Evolutionary conservation across 2,888 invertebrate genomes (phyloP).

Genomic region (Lepidocyrtoides sp.): DNA sequence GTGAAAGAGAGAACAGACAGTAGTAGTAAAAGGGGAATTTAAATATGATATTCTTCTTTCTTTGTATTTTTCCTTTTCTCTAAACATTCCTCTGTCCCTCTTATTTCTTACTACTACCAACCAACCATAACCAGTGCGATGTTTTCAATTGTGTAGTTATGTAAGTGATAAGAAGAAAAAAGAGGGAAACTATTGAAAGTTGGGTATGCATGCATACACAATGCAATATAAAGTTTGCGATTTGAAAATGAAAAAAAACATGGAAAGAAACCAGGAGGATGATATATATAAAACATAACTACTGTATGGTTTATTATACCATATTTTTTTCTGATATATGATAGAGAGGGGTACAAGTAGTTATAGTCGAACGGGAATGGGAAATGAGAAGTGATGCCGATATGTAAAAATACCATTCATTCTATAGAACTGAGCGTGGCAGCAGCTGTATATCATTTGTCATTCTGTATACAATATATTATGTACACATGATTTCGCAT

Average conservation of each 20-base stretch:
- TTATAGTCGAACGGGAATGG: no score
- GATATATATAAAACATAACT: no score
- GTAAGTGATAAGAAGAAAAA: constrained; percentile 28
- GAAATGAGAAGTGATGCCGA: no score
- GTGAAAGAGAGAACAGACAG: neutral
- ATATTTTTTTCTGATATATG: no score
- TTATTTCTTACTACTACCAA: neutral
- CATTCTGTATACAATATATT: constrained; percentile 34
- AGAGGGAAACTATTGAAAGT: constrained; percentile 67
- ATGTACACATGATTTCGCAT: neutral
- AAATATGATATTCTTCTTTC: neutral
- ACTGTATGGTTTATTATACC: no score
- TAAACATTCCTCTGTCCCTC: neutral
- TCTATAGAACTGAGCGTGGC: constrained; percentile 4
- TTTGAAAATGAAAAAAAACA: neutral
- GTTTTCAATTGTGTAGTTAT: constrained; percentile 27
- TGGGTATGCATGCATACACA: constrained; percentile 30
- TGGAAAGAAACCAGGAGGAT: neutral
- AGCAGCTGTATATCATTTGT: constrained; percentile 71
- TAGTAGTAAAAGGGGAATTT: constrained; percentile 3
- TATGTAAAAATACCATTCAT: no score
- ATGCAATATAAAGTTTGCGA: constrained; percentile 23
- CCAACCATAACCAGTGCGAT: no score
- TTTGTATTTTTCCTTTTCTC: neutral
- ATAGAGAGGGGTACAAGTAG: no score